These are phyloP conservation scores for Copidosoma aretas DNA, from an alignment of 2,888 invertebrate genomes.

Conservation along the genomic window DNA sequence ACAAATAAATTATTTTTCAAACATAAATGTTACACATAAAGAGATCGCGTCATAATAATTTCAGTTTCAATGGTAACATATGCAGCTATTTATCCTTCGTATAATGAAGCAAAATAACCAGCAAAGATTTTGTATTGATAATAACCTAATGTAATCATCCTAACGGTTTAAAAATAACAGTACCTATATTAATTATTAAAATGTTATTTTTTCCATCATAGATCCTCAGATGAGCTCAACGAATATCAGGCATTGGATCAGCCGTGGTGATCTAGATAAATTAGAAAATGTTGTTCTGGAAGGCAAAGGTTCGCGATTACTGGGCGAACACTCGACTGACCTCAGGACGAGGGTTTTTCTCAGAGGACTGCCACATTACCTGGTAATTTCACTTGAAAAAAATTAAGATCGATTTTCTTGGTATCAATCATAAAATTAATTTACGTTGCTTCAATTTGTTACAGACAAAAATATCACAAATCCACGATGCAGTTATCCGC, in stretches of 20 bases:
- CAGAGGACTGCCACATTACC: conserved; percentile 72
- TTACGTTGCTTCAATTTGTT: conserved; percentile 40
- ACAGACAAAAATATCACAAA: conserved; percentile 75
- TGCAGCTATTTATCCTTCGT: no score
- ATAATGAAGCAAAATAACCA: no score
- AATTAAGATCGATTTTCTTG: background rate
- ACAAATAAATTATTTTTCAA: no score
- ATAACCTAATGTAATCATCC: no score
- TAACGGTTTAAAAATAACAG: no score
- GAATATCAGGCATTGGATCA: conserved; percentile 66
- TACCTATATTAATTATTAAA: no score
- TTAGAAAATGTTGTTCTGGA: conserved; percentile 73
- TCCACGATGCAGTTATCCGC: conserved; percentile 78
- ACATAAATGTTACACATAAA: no score
- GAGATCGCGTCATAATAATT: no score
- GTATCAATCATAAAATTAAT: background rate
- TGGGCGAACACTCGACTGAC: conserved; percentile 71
- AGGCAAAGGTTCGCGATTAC: conserved; percentile 72
- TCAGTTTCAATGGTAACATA: no score
- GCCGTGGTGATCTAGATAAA: conserved; percentile 71
- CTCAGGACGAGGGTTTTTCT: conserved; percentile 71
- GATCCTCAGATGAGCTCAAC: conserved; percentile 65
- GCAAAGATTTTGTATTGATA: no score
- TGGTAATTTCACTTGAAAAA: conserved; percentile 63
- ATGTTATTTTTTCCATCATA: conserved; percentile 42